Conservation (phyloP, 2,888 invertebrate genomes). For the Sialis lutaria region DNA sequence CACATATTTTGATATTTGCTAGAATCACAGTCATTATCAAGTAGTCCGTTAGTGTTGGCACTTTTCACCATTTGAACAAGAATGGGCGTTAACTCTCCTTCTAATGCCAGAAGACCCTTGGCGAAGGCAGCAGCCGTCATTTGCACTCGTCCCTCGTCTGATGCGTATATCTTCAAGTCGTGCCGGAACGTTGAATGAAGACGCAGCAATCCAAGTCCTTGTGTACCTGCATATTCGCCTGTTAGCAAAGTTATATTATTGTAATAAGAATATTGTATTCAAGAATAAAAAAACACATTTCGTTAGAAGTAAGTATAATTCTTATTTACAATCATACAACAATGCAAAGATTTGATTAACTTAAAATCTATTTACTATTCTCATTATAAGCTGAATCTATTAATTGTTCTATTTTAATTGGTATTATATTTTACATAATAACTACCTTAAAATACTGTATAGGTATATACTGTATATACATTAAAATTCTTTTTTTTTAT, state of each 20-base stretch:
- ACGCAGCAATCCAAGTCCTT: constrained; percentile 85
- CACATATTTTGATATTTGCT: constrained; percentile 89
- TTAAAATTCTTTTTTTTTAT: no score
- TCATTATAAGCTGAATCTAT: no score
- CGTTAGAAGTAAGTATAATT: no score
- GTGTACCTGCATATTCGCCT: constrained; percentile 79
- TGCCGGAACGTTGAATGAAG: constrained; percentile 97
- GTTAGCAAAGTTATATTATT: not conserved
- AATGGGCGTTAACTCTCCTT: constrained; percentile 97
- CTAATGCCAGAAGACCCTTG: constrained; percentile 89
- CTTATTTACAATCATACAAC: no score
- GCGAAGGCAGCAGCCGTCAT: constrained; percentile 99
- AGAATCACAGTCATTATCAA: constrained; percentile 97
- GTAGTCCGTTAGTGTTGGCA: constrained; percentile 92
- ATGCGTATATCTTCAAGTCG: constrained; percentile 98
- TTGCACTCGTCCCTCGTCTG: constrained; percentile 97
- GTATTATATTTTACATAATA: no score
- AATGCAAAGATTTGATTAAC: no score
- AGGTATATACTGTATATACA: no score
- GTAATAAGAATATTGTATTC: no score
- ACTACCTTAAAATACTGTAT: no score
- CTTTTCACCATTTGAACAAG: constrained; percentile 99
- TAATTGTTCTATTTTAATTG: no score
- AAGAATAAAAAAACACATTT: no score
- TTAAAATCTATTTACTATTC: no score